Conservation (phyloP, 2,797 vertebrate genomes). For the Falco naumanni region DNA sequence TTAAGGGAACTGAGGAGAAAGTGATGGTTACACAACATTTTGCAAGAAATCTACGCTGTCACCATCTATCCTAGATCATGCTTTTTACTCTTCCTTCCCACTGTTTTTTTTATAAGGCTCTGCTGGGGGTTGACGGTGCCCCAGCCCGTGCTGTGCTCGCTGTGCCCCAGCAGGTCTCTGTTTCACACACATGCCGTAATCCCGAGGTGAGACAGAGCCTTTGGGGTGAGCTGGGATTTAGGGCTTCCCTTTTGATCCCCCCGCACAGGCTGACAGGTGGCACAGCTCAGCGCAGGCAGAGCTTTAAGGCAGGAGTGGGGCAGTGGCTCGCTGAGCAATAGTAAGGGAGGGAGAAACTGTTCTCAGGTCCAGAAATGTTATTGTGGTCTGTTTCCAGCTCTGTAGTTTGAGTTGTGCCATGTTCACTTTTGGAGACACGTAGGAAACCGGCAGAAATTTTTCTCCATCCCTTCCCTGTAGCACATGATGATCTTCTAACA, state of each 20-base stretch:
- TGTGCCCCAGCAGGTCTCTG: neutral
- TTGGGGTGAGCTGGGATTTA: neutral
- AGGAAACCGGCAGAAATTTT: neutral
- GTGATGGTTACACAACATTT: neutral
- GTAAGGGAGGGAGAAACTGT: neutral
- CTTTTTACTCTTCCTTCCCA: neutral
- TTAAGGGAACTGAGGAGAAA: neutral
- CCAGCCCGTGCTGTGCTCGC: neutral
- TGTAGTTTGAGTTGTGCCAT: neutral
- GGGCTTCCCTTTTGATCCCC: slow-evolving; percentile 58
- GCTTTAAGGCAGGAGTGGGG: neutral
- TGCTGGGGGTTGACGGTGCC: neutral
- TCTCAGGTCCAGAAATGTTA: neutral
- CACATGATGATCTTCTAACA: neutral
- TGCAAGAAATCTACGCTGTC: neutral
- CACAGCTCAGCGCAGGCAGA: neutral
- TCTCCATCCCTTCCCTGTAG: neutral
- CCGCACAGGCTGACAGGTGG: neutral
- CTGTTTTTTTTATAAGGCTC: neutral
- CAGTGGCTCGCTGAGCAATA: neutral
- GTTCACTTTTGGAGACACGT: neutral
- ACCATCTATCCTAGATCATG: neutral
- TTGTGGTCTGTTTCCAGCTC: neutral
- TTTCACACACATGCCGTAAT: slow-evolving; percentile 14
- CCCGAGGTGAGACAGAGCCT: neutral